phyloP scores from a whole-genome alignment of 1,140 invertebrate genomes.

The Drosophila mojavensis region DNA sequence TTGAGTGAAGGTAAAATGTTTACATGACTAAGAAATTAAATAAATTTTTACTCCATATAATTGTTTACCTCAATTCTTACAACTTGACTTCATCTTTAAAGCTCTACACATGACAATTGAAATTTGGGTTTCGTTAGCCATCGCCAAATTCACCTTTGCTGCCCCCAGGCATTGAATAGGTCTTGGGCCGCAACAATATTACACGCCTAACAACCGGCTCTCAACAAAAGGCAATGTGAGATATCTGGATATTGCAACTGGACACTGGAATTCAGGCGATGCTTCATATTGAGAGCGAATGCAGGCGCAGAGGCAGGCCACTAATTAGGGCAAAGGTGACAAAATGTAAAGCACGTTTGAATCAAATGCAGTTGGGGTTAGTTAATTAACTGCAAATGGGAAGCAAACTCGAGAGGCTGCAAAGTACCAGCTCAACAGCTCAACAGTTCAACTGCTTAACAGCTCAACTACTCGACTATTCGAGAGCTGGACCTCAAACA shows the following conservation, averaged over 20 bases:
- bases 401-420: neutral
- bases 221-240: neutral
- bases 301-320: neutral
- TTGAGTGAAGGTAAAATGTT: too few species aligned
- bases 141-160: too few species aligned
- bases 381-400: constrained; percentile 21
- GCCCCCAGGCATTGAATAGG: neutral
- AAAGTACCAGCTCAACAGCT: neutral
- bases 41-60: too few species aligned
- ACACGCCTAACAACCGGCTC: neutral
- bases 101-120: too few species aligned
- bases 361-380: constrained; percentile 16
- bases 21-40: too few species aligned
- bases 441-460: neutral
- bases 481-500: neutral
- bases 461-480: neutral
- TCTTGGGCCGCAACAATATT: neutral
- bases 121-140: too few species aligned
- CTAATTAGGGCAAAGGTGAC: constrained; percentile 21
- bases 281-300: neutral
- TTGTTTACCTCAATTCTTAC: too few species aligned
- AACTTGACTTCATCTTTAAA: too few species aligned
- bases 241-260: neutral
- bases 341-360: neutral
- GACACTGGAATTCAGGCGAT: neutral